Base-by-base conservation (phyloP, 2,797 vertebrate species). In the Coregonus sp. region DNA sequence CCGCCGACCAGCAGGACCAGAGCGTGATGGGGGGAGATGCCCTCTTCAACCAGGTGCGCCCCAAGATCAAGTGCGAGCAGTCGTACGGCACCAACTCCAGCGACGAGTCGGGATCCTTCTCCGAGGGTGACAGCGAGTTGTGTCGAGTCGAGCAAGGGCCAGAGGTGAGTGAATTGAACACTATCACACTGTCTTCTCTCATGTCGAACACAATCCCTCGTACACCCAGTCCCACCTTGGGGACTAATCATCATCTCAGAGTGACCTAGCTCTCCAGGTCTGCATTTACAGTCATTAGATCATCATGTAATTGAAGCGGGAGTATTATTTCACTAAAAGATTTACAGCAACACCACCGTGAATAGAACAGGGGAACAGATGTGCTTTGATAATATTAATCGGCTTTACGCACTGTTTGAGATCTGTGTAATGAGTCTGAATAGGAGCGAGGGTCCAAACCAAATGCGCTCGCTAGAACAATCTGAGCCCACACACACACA, bases 41-140 rank as follows among this genome's bases (percentile, higher is more conserved):
- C 74, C 90, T 98, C 86, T 98, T 96, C 83, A 94, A 88, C 92
- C 96, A 95, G n/a, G 96, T 93, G 87, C 95, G 96, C 81, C 96
- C 97, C 92, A 97, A 98, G 90, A 99, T 99, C 93, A 99, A 99
- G 95, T 98, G 97, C 89, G 98, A 99, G 96, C 97, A 97, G 94
- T 98, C 97, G 70, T 99, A 99, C 37, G 98, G 96, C 94, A 98
- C 95, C 95, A 99, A 99, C 95, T 99, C 98, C 87, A 99, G 98
- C 76, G 98, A 99, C 51, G 98, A 99, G 89, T 99, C 98, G 7
- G 98, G 97, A 87, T 99, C 98, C 71, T 99, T 99, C 93, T 99
- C 98, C 70, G 98, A 99, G 95, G 98, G 96, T 91, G 98, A 99
- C 95, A 99, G 98, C 87, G 98, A 99, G 92, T 98, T 97, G 88